Conservation (phyloP, 2,113 vertebrate genomes). For the Mungos mungo region DNA sequence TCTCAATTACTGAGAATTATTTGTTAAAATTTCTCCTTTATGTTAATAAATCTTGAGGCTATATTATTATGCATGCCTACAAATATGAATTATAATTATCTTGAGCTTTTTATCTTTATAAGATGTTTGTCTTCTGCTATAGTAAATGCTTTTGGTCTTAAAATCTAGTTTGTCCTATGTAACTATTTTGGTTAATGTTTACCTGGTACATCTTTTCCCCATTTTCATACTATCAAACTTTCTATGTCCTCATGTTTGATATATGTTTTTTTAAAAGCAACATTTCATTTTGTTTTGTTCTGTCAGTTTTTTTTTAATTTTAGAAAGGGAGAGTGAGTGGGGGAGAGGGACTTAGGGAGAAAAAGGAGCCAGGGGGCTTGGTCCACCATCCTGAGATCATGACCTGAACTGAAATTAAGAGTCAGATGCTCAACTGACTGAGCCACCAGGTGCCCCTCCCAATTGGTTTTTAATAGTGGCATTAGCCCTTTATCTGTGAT, state of each 20-base stretch:
- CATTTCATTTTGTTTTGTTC: neutral
- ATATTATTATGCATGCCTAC: neutral
- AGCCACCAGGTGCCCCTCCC: too few species aligned
- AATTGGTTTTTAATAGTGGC: neutral
- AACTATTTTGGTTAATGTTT: conserved; percentile 12
- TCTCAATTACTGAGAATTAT: neutral
- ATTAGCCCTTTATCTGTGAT: neutral
- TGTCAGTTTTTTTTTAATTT: too few species aligned
- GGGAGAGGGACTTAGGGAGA: too few species aligned
- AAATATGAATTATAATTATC: conserved; percentile 15
- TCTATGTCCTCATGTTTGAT: neutral
- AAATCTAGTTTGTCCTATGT: conserved; percentile 6
- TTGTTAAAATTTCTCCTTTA: conserved; percentile 3
- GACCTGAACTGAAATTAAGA: too few species aligned
- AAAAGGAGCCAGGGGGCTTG: too few species aligned
- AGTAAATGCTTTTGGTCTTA: neutral
- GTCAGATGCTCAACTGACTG: too few species aligned
- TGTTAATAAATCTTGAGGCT: neutral
- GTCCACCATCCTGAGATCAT: too few species aligned
- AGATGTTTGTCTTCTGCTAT: neutral
- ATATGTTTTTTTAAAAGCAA: neutral
- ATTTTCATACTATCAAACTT: neutral
- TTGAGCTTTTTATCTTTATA: neutral
- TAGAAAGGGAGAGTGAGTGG: too few species aligned
- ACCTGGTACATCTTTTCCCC: neutral